Conservation (phyloP, 2,888 invertebrate genomes). For the Pristionchus mayeri region DNA sequence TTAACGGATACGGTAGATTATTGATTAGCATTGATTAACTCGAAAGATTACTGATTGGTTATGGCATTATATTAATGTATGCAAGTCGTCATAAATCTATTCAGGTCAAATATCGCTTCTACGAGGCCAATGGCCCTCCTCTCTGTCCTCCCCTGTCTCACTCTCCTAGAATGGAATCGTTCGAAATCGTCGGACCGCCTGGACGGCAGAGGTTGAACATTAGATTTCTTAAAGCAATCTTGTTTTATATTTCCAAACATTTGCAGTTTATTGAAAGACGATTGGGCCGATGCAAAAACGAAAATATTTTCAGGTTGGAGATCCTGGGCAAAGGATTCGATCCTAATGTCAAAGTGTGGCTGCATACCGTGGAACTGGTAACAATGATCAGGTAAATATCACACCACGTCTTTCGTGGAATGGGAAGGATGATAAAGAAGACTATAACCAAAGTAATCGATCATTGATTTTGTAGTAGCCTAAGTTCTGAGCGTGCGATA, state of each 20-base stretch:
- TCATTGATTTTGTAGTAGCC: too few species aligned
- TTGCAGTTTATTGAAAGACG: too few species aligned
- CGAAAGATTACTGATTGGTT: too few species aligned
- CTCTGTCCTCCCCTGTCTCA: conserved; percentile 93
- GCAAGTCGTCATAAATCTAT: too few species aligned
- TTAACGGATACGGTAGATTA: conserved; percentile 88
- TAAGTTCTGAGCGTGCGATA: too few species aligned
- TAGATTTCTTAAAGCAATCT: background rate
- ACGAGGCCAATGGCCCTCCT: conserved; percentile 98
- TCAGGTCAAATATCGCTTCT: conserved; percentile 76
- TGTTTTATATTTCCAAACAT: background rate
- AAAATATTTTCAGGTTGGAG: conserved; percentile 88
- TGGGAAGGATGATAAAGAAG: too few species aligned
- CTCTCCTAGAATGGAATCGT: conserved; percentile 93
- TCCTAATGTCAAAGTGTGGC: conserved; percentile 95
- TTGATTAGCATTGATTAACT: too few species aligned
- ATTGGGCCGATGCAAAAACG: too few species aligned
- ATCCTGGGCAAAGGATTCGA: conserved; percentile 96
- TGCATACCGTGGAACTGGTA: conserved; percentile 97
- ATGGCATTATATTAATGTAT: too few species aligned
- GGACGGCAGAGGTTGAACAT: background rate
- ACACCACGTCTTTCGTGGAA: too few species aligned
- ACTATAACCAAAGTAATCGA: too few species aligned
- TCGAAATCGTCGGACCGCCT: conserved; percentile 89
- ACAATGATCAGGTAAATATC: conserved; percentile 81